These are phyloP conservation scores for Brachionus asplanchnoidis DNA, from an alignment of 1,140 invertebrate genomes.

Conservation along the genomic window DNA sequence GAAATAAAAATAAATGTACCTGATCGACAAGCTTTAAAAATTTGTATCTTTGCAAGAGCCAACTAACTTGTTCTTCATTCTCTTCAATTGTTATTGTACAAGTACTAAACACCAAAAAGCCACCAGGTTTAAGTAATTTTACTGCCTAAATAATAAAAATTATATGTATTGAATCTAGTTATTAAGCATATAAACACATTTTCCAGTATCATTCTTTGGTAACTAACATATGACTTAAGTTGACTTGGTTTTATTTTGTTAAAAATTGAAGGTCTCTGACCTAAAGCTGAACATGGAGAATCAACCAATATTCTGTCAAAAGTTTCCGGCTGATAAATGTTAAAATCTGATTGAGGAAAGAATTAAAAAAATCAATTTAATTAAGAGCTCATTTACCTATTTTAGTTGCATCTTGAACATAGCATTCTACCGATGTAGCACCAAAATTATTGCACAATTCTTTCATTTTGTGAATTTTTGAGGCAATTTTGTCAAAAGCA, in stretches of 20 bases:
- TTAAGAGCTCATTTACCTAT: background rate
- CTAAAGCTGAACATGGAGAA: conserved; percentile 81
- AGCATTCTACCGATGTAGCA: conserved; percentile 86
- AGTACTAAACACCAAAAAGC: conserved; percentile 94
- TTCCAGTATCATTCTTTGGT: conserved; percentile 17
- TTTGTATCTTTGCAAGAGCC: conserved; percentile 16
- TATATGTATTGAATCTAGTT: background rate
- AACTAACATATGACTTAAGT: conserved; percentile 5
- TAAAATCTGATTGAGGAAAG: background rate
- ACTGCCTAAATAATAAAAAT: conserved; percentile 9
- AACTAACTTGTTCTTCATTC: conserved; percentile 95
- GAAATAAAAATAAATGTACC: background rate
- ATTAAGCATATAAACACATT: background rate
- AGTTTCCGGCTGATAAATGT: conserved; percentile 59
- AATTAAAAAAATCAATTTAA: background rate
- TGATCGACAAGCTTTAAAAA: background rate
- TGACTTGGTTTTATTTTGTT: background rate
- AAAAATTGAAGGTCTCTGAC: conserved; percentile 30
- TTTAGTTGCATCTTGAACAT: conserved; percentile 79
- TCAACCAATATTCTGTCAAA: conserved; percentile 94
- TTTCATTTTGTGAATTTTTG: conserved; percentile 83
- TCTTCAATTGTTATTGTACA: conserved; percentile 96
- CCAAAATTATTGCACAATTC: conserved; percentile 94
- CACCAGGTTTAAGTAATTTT: conserved; percentile 61
- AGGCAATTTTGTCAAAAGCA: conserved; percentile 87